Evolutionary conservation across 2,113 vertebrate species (phyloP).

Genomic region (human (Homo sapiens)): GRCh38 chr5:111058501-111059000

Average conservation of each 20-base stretch:
- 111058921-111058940: not conserved
- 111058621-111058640: not conserved
- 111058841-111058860: not conserved
- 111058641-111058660: not conserved
- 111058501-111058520: too few relatives aligned
- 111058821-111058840: not conserved
- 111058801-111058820: not conserved
- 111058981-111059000: not conserved
- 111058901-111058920: not conserved
- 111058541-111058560: not conserved
- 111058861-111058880: not conserved
- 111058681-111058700: not conserved
- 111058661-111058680: not conserved
- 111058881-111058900: conserved; percentile 4
- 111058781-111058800: not conserved
- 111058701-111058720: not conserved
- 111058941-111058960: not conserved
- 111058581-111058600: not conserved
- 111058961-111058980: not conserved
- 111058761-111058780: not conserved
- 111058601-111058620: not conserved
- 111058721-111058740: not conserved
- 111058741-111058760: not conserved
- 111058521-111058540: too few relatives aligned
- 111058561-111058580: not conserved